These are phyloP conservation scores for Apamea monoglypha DNA, from an alignment of 2,888 invertebrate genomes.

Conservation along the genomic window DNA sequence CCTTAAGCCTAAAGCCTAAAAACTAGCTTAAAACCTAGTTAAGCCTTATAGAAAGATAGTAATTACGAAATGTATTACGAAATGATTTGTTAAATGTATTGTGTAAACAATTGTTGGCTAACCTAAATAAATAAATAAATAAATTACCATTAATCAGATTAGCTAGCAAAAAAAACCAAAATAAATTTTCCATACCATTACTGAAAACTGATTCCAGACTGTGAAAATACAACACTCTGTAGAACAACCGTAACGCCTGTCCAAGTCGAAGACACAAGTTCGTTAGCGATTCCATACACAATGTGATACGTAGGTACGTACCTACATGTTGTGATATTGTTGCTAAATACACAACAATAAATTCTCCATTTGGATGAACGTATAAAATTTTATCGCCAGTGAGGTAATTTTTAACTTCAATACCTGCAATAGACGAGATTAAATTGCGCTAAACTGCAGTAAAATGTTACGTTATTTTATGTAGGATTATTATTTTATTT, in stretches of 20 bases:
- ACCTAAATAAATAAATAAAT: too few relatives aligned
- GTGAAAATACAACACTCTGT: slow-evolving; percentile 36
- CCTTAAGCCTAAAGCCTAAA: background rate
- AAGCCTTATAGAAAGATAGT: background rate
- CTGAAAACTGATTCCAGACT: background rate
- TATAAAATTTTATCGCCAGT: slow-evolving; percentile 45
- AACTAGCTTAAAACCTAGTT: too few relatives aligned
- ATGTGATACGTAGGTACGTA: background rate
- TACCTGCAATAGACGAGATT: slow-evolving; percentile 31
- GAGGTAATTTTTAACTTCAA: slow-evolving; percentile 28
- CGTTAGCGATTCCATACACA: slow-evolving; percentile 52
- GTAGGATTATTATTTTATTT: slow-evolving; percentile 7
- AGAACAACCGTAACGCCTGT: slow-evolving; percentile 31
- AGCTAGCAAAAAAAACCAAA: background rate
- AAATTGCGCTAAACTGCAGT: slow-evolving; percentile 29
- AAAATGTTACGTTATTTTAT: slow-evolving; percentile 16
- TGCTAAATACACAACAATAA: slow-evolving; percentile 29
- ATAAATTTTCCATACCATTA: background rate
- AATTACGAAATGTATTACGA: too few relatives aligned
- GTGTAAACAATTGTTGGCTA: too few relatives aligned
- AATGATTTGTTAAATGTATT: too few relatives aligned
- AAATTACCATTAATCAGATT: background rate
- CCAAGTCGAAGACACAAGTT: slow-evolving; percentile 59
- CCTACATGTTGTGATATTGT: background rate
- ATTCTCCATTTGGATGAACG: slow-evolving; percentile 28